These are phyloP conservation scores for Rhadina sibilatrix DNA, from an alignment of 2,113 vertebrate species.

Conservation along the genomic window DNA sequence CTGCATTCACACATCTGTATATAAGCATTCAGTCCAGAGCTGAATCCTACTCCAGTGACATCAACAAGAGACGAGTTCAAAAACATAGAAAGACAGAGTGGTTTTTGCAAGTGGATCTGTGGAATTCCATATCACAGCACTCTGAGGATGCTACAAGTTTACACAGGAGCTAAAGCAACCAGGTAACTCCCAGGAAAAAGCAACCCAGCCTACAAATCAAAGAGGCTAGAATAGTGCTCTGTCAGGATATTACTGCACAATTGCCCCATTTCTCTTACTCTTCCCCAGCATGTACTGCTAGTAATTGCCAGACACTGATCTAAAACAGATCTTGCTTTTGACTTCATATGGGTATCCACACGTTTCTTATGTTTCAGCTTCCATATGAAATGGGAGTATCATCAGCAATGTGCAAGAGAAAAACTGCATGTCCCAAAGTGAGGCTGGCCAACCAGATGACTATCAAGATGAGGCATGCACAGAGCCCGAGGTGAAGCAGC, in stretches of 20 bases:
- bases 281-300: rapidly evolving
- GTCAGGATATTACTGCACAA: not conserved
- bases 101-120: not conserved
- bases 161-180: not conserved
- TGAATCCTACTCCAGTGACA: not conserved
- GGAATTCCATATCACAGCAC: not conserved
- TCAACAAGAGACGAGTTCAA: not conserved
- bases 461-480: not conserved
- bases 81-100: not conserved
- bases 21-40: not conserved
- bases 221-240: not conserved
- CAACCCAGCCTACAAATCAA: not conserved
- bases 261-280: not conserved
- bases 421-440: rapidly evolving
- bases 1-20: not conserved
- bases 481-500: not conserved
- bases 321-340: not conserved
- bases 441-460: not conserved
- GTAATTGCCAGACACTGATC: not conserved
- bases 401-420: rapidly evolving
- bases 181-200: not conserved
- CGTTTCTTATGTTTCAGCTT: not conserved
- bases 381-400: not conserved
- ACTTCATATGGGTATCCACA: not conserved
- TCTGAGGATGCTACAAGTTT: not conserved